Conservation (phyloP, 2,113 vertebrate species). For the Arizona elegans region DNA sequence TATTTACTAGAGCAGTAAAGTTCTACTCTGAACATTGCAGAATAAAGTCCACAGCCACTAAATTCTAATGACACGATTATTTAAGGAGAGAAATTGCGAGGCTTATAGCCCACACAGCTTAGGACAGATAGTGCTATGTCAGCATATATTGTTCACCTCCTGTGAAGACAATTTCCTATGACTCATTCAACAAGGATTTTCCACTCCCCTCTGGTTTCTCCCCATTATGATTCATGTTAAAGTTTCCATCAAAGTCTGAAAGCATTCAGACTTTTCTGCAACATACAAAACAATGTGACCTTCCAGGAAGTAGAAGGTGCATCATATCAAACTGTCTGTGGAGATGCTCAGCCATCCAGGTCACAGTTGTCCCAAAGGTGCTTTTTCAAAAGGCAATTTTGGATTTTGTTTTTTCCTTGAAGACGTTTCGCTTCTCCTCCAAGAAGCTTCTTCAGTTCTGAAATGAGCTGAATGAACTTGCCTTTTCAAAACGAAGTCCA, state of each 20-base stretch:
- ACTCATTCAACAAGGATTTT: slow-evolving; percentile 7
- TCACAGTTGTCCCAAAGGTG: too few species aligned
- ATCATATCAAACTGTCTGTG: slow-evolving; percentile 13
- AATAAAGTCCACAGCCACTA: not conserved
- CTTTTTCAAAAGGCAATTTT: too few species aligned
- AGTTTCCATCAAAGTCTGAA: not conserved
- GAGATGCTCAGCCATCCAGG: too few species aligned
- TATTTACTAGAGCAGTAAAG: not conserved
- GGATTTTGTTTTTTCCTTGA: not conserved
- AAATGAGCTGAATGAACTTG: not conserved
- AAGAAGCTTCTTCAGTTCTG: not conserved
- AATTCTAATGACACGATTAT: not conserved
- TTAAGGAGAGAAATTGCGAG: not conserved
- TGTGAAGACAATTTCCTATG: not conserved
- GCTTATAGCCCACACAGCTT: not conserved
- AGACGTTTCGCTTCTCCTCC: not conserved
- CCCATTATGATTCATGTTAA: slow-evolving; percentile 25
- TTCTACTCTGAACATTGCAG: slow-evolving; percentile 3
- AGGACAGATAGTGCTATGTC: slow-evolving; percentile 17
- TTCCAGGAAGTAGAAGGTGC: slow-evolving; percentile 40
- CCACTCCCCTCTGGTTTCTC: not conserved
- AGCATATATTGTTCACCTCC: slow-evolving; percentile 13
- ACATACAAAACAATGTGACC: slow-evolving; percentile 55
- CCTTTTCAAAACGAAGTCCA: not conserved
- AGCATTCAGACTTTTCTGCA: slow-evolving; percentile 5